phyloP scores from a whole-genome alignment of 2,113 vertebrate genomes.

The Eidolon helvum region DNA sequence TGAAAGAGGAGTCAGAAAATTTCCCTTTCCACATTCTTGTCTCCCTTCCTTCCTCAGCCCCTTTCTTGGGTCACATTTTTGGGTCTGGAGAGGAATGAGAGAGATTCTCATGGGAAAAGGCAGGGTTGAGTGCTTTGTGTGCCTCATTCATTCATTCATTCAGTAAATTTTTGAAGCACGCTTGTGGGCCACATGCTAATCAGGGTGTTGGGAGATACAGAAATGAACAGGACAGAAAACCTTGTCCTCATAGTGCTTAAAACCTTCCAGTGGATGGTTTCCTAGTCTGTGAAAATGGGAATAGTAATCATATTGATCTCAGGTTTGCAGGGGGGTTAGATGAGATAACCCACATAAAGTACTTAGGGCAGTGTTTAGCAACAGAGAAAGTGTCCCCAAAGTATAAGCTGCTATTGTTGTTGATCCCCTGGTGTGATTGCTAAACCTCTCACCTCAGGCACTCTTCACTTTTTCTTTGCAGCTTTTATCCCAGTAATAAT shows the following conservation, averaged over 20 bases:
- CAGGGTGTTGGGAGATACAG: not conserved
- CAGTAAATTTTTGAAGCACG: not conserved
- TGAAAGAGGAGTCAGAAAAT: not conserved
- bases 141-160: not conserved
- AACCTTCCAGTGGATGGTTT: not conserved
- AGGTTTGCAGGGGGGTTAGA: not conserved
- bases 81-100: not conserved
- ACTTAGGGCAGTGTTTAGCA: not conserved
- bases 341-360: not conserved
- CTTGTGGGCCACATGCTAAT: not conserved
- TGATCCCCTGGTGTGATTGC: not conserved
- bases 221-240: not conserved
- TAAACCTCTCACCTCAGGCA: not conserved
- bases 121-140: not conserved
- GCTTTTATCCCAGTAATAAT: not conserved
- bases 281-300: not conserved
- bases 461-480: slow-evolving; percentile 8
- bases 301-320: not conserved
- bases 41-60: not conserved
- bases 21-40: not conserved
- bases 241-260: not conserved
- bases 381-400: not conserved
- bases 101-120: not conserved
- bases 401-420: not conserved
- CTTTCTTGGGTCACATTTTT: slow-evolving; percentile 14